A percentile compares a stretch with the other conserved stretches of the same genome.
Evolutionary conservation across 2,113 vertebrate genomes (phyloP).

Genomic region (Melanerpes aurifrons): DNA sequence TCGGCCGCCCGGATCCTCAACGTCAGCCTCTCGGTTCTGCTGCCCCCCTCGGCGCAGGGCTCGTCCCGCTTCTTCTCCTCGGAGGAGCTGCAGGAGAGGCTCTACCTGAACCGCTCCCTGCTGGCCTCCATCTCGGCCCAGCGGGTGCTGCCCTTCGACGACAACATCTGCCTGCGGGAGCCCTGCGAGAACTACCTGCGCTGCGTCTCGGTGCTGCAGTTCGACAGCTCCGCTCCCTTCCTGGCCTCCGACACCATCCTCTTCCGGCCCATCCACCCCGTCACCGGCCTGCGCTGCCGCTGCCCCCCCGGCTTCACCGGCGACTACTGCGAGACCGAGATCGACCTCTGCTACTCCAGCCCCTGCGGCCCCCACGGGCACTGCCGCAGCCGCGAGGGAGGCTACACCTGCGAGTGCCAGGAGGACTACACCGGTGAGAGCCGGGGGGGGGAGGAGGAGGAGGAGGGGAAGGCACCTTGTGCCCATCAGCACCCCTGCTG

Average conservation of each 20-base stretch:
- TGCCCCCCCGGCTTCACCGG: constrained; percentile 93
- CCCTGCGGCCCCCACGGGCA: constrained; percentile 88
- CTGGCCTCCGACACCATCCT: constrained; percentile 92
- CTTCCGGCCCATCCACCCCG: constrained; percentile 94
- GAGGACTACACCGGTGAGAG: constrained; percentile 91
- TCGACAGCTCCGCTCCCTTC: constrained; percentile 95
- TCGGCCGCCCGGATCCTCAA: constrained; percentile 90
- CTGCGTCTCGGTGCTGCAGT: constrained; percentile 93
- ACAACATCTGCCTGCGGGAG: constrained; percentile 95
- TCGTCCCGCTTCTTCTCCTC: constrained; percentile 83
- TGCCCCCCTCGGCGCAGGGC: constrained; percentile 37
- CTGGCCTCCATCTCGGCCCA: constrained; percentile 87
- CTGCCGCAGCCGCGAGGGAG: constrained; percentile 90
- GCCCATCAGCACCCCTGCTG: too few relatives aligned
- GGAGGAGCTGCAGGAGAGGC: constrained; percentile 92
- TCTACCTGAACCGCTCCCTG: constrained; percentile 95
- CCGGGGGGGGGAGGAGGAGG: too few relatives aligned
- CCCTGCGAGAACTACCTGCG: constrained; percentile 99
- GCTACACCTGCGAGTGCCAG: constrained; percentile 91
- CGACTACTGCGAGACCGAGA: constrained; percentile 95
- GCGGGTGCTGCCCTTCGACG: constrained; percentile 94
- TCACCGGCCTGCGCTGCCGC: constrained; percentile 92
- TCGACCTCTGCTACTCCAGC: constrained; percentile 95
- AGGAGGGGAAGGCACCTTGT: not conserved
- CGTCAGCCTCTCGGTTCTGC: constrained; percentile 90